Conservation (phyloP, 2,113 vertebrate species). For the Periophthalmus modestus region DNA sequence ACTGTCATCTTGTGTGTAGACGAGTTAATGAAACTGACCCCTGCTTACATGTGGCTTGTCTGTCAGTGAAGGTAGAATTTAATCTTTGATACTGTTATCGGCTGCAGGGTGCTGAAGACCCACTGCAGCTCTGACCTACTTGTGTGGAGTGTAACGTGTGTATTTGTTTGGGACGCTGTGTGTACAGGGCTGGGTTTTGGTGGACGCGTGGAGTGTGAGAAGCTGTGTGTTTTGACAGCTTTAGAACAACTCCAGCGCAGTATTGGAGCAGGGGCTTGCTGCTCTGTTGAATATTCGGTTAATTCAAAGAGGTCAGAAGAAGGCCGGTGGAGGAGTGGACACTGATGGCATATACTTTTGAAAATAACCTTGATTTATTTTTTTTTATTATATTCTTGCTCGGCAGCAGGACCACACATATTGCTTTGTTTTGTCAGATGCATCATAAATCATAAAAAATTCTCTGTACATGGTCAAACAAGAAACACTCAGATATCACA, state of each 20-base stretch:
- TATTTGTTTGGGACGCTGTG: conserved; percentile 45
- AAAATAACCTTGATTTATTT: not conserved
- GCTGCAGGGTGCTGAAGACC: conserved; percentile 57
- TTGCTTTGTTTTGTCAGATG: not conserved
- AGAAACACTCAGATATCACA: no score
- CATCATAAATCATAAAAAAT: not conserved
- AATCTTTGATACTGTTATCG: conserved; percentile 68
- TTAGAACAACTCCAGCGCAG: conserved; percentile 61
- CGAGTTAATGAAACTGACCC: conserved; percentile 3
- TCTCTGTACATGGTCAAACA: no score
- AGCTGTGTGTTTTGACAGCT: conserved; percentile 75
- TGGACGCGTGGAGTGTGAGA: conserved; percentile 68
- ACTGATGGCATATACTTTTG: not conserved
- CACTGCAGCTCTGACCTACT: conserved; percentile 74
- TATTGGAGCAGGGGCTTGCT: conserved; percentile 48
- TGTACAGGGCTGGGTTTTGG: conserved; percentile 46
- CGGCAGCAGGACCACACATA: not conserved
- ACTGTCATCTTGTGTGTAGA: not conserved
- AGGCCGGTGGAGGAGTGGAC: conserved; percentile 43
- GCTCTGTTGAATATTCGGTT: conserved; percentile 50
- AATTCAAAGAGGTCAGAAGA: conserved; percentile 48
- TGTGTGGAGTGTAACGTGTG: conserved; percentile 50
- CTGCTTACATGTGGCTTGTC: conserved; percentile 14
- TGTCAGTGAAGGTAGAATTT: conserved; percentile 53
- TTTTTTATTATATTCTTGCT: not conserved